A percentile compares a stretch with the other conserved stretches of the same genome.
These are phyloP conservation scores for Rhagologus leucostigma DNA, from an alignment of 2,113 vertebrate genomes.

Conservation along the genomic window DNA sequence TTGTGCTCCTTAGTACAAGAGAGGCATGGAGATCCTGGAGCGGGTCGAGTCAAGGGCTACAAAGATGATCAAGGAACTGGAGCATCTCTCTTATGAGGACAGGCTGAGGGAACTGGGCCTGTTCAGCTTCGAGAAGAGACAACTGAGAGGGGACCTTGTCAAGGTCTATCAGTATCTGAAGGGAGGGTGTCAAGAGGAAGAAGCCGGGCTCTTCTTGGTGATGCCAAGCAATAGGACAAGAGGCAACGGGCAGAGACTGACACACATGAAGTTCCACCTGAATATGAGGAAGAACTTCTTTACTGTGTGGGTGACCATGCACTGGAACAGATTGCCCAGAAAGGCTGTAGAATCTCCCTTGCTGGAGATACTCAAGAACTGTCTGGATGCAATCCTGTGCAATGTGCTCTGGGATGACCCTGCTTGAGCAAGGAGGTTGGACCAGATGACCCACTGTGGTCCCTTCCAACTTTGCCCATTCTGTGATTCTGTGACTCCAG, in stretches of 20 bases:
- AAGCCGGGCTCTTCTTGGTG: neutral
- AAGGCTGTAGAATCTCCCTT: fast-evolving
- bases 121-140: neutral
- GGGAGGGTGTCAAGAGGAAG: neutral
- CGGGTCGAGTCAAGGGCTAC: fast-evolving
- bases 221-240: neutral
- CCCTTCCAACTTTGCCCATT: neutral
- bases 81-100: neutral
- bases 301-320: fast-evolving
- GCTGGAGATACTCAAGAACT: fast-evolving
- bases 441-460: neutral
- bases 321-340: neutral
- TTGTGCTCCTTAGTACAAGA: neutral
- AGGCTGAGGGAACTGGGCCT: neutral
- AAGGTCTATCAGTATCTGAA: neutral
- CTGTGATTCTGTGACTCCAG: neutral
- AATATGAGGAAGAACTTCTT: neutral
- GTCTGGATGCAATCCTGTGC: too few species aligned
- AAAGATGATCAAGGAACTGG: too few species aligned
- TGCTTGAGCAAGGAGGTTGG: neutral
- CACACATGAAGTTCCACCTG: neutral
- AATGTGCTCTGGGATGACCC: neutral
- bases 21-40: neutral
- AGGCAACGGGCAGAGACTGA: neutral
- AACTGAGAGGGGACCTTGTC: neutral